These are phyloP conservation scores for Carettochelys insculpta DNA, from an alignment of 2,113 vertebrate species.

Conservation along the genomic window DNA sequence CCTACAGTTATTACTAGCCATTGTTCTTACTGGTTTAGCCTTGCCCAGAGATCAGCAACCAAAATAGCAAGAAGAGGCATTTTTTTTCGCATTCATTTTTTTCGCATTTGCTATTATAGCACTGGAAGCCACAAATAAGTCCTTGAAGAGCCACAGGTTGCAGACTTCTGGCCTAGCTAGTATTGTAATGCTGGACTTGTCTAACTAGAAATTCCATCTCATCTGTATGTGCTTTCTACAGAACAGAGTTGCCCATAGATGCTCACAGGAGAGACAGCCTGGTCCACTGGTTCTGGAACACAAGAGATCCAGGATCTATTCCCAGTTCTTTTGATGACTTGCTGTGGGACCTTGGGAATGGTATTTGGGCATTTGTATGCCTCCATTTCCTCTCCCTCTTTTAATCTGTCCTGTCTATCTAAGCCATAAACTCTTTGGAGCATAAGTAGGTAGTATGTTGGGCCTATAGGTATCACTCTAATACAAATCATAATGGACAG, in stretches of 20 bases:
- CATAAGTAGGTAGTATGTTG: neutral
- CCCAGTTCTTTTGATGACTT: neutral
- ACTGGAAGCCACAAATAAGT: no score
- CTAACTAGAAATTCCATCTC: neutral
- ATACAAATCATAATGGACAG: neutral
- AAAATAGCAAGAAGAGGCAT: no score
- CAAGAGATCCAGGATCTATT: neutral
- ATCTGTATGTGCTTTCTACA: neutral
- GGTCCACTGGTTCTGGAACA: neutral
- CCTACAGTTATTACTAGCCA: neutral
- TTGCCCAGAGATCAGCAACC: no score
- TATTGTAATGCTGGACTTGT: neutral
- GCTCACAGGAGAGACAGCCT: neutral
- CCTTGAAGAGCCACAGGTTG: no score
- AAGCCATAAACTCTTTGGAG: neutral
- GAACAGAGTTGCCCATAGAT: no score
- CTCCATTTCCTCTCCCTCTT: neutral
- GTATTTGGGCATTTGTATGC: rapidly evolving
- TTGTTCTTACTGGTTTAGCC: neutral
- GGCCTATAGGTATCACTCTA: neutral
- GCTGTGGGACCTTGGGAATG: neutral
- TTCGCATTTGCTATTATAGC: no score
- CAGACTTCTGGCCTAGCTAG: no score
- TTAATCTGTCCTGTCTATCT: neutral
- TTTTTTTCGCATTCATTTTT: no score